These are phyloP conservation scores for Trissolcus basalis DNA, from an alignment of 1,140 invertebrate species.

Conservation along the genomic window DNA sequence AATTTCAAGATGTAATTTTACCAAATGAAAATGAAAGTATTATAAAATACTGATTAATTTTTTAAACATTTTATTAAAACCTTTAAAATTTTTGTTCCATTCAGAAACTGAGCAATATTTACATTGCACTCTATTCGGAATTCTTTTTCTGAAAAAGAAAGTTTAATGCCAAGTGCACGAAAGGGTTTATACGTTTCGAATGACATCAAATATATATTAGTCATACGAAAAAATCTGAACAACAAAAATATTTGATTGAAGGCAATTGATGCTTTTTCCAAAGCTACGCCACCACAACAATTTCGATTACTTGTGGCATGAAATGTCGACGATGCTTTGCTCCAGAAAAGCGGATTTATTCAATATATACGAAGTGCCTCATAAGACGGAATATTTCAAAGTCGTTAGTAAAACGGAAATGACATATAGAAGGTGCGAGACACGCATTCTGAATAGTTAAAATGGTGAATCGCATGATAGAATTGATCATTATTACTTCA, in stretches of 20 bases:
- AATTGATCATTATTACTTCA: slow-evolving; percentile 48
- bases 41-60: too few relatives aligned
- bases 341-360: slow-evolving; percentile 22
- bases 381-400: slow-evolving; percentile 21
- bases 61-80: too few relatives aligned
- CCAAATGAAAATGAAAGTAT: too few relatives aligned
- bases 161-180: too few relatives aligned
- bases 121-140: too few relatives aligned
- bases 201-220: too few relatives aligned
- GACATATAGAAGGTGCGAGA: slow-evolving; percentile 12
- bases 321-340: slow-evolving; percentile 18
- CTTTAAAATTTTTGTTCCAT: too few relatives aligned
- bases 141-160: too few relatives aligned
- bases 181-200: too few relatives aligned
- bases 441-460: slow-evolving; percentile 7
- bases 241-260: slow-evolving; percentile 21
- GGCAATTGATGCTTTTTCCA: not conserved
- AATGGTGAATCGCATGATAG: slow-evolving; percentile 34
- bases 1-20: too few relatives aligned
- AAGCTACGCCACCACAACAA: slow-evolving; percentile 7
- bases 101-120: too few relatives aligned
- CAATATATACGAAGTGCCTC: slow-evolving; percentile 13
- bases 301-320: slow-evolving; percentile 18
- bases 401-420: slow-evolving; percentile 12
- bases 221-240: slow-evolving; percentile 1